Evolutionary conservation across 2,113 vertebrate genomes (phyloP), one percentile per base, ranked within the genome.

Genomic region (Poeciliopsis occidentalis): DNA sequence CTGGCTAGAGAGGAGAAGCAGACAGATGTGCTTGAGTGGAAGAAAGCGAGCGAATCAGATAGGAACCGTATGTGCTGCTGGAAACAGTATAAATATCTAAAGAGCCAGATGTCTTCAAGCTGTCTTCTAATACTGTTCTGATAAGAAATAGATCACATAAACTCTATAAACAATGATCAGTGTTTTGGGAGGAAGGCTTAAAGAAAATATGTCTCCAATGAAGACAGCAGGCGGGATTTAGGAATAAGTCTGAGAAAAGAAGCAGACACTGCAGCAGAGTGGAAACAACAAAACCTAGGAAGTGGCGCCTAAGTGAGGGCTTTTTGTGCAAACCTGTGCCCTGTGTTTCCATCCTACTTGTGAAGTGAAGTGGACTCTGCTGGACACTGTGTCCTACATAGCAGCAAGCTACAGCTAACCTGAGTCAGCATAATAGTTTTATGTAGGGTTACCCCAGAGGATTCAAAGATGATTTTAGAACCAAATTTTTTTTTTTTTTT

Each of bases 311-410:
- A 78, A 15, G 83, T 91, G 90, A 78, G 65, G 84, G 71, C 76
- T 69, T 69, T 82, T 60, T 75, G 78, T 83, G 75, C 60, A 92
- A 91, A 89, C 85, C 80, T 51, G 69, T 79, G 85, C 79, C 81
- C 75, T 85, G 85, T 94, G 91, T 94, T 89, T 93, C 83, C 84
- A 89, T 69, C 84, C 85, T 87, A 90, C 90, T 92, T 88, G 85
- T 91, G 87, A 90, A 88, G 74, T 88, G 83, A 89, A 91, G 87
- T 85, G 87, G 64, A 85, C 85, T 87, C 81, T 79, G 69, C 88
- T 85, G 87, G 64, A 86, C 86, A 87, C 81, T 77, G 71, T 89
- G 87, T 75, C 89, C 91, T 79, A 83, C 61, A 83, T 78, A 88
- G 78, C 81, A 64, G 27, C 22, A 26, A 71, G 54, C 78, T 54